These are phyloP conservation scores for Ophthalmolycus amberensis DNA, from an alignment of 2,113 vertebrate genomes.

Conservation along the genomic window DNA sequence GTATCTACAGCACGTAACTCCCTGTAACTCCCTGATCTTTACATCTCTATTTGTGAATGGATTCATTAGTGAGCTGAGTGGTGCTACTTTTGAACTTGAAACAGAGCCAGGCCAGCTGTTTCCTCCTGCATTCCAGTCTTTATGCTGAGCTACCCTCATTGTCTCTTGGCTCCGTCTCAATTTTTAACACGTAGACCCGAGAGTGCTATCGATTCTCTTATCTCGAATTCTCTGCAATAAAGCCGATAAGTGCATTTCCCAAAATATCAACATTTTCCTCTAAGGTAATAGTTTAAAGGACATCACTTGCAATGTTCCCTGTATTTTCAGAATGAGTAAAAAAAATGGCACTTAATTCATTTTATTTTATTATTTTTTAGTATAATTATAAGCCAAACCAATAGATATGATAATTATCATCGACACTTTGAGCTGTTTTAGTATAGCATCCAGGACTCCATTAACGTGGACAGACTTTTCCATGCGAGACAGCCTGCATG, in stretches of 20 bases:
- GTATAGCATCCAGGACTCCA: conserved; percentile 39
- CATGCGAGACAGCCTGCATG: conserved; percentile 58
- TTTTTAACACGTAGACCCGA: background rate
- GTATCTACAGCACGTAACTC: background rate
- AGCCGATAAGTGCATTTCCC: background rate
- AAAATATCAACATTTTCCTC: background rate
- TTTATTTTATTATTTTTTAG: background rate
- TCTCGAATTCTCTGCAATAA: background rate
- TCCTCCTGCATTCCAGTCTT: conserved; percentile 1
- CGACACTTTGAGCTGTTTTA: background rate
- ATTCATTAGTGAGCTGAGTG: background rate
- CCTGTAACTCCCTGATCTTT: background rate
- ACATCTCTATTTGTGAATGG: background rate
- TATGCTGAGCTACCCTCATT: conserved; percentile 19
- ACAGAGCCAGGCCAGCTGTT: conserved; percentile 24
- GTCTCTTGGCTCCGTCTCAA: conserved; percentile 1
- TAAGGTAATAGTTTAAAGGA: background rate
- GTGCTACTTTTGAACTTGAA: background rate
- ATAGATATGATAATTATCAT: conserved; percentile 12
- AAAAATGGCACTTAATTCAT: background rate
- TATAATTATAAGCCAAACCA: background rate
- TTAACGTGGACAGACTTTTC: conserved; percentile 72
- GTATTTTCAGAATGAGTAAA: background rate
- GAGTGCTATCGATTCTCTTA: conserved; percentile 1
- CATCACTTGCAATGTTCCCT: background rate